A percentile compares a stretch with the other conserved stretches of the same genome.
Conservation (phyloP, 2,888 invertebrate species). For the Hermodice carunculata region DNA sequence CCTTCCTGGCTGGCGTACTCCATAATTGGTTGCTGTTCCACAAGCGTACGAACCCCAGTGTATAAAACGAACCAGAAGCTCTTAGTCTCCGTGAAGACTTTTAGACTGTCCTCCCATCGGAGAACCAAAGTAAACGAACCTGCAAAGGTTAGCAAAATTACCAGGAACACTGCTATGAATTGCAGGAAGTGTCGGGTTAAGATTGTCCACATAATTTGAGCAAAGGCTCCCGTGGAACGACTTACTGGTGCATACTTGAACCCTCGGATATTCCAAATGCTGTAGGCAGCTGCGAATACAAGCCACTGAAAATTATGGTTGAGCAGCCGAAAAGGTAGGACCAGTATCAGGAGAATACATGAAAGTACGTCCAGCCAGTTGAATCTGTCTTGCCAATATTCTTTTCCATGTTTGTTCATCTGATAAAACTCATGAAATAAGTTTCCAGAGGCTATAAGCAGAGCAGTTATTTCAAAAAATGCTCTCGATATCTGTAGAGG, state of each 20-base stretch:
- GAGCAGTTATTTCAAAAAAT: too few species aligned
- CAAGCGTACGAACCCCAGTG: too few species aligned
- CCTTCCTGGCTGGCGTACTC: too few species aligned
- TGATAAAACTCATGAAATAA: too few species aligned
- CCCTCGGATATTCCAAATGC: constrained; percentile 54
- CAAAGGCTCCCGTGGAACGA: constrained; percentile 59
- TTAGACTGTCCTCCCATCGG: constrained; percentile 48
- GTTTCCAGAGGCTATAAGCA: too few species aligned
- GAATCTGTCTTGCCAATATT: constrained; percentile 57
- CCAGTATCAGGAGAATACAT: constrained; percentile 43
- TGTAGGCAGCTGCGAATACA: constrained; percentile 54
- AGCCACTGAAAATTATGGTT: constrained; percentile 53
- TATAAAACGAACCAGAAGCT: too few species aligned
- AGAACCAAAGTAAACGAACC: constrained; percentile 54
- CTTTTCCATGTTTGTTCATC: constrained; percentile 53
- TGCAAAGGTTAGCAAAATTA: constrained; percentile 59
- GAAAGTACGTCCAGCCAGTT: constrained; percentile 57
- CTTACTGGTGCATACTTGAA: constrained; percentile 61
- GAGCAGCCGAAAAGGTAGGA: constrained; percentile 50
- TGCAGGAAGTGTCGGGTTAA: constrained; percentile 55
- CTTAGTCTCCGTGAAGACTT: constrained; percentile 1
- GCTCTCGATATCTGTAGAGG: too few species aligned
- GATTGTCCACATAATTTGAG: constrained; percentile 55
- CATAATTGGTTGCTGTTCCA: too few species aligned
- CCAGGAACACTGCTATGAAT: constrained; percentile 53